phyloP scores from a whole-genome alignment of 2,888 invertebrate genomes.

The Apamea epomidion region DNA sequence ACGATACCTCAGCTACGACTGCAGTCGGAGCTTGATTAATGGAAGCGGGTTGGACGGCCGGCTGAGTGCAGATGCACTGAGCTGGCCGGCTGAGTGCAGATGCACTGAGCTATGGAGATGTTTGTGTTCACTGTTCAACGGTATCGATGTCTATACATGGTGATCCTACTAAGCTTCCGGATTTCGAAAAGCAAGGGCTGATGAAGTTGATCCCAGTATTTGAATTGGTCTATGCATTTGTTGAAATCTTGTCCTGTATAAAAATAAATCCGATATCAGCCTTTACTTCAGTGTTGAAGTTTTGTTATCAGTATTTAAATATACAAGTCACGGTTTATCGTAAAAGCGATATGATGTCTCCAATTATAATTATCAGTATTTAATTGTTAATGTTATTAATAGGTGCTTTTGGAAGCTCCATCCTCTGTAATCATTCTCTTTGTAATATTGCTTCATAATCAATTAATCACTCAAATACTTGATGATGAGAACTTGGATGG shows the following conservation, averaged over 20 bases:
- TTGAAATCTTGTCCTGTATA: neutral
- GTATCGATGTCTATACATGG: conserved; percentile 10
- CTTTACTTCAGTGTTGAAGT: neutral
- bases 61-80: conserved; percentile 51
- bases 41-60: conserved; percentile 33
- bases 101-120: conserved; percentile 43
- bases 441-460: conserved; percentile 23
- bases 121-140: conserved; percentile 20
- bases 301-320: neutral
- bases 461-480: conserved; percentile 15
- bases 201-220: neutral
- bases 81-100: conserved; percentile 34
- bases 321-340: conserved; percentile 11
- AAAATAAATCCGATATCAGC: neutral
- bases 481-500: conserved; percentile 36
- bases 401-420: conserved; percentile 10
- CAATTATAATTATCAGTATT: conserved; percentile 8
- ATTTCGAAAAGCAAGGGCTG: neutral
- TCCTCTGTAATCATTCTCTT: conserved; percentile 7
- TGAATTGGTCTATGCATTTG: neutral
- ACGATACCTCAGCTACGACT: conserved; percentile 3
- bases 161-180: neutral
- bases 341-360: conserved; percentile 12
- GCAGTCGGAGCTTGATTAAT: conserved; percentile 44
- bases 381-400: conserved; percentile 13